Evolutionary conservation across 1,140 invertebrate species (phyloP).

Genomic region (Lethrus apterus): DNA sequence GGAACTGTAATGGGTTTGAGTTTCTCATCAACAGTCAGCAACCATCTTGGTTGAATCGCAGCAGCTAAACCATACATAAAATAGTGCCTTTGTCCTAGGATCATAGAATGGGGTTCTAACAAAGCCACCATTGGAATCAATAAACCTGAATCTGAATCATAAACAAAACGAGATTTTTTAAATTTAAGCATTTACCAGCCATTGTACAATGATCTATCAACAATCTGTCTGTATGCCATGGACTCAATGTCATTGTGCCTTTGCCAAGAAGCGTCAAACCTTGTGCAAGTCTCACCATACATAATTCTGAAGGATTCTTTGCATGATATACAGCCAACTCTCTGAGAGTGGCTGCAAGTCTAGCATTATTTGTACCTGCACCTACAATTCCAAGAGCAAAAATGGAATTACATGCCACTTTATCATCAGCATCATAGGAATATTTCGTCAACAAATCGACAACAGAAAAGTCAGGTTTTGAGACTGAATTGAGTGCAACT

Average conservation of each 20-base stretch:
- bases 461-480: conserved; percentile 70
- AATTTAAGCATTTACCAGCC: conserved; percentile 48
- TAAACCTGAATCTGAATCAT: conserved; percentile 13
- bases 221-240: conserved; percentile 70
- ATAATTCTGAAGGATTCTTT: conserved; percentile 72
- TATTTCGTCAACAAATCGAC: conserved; percentile 81
- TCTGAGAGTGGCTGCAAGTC: conserved; percentile 76
- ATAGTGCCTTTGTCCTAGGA: conserved; percentile 72
- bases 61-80: conserved; percentile 67
- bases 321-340: conserved; percentile 80
- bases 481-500: conserved; percentile 67
- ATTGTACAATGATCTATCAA: conserved; percentile 68
- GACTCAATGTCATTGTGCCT: conserved; percentile 77
- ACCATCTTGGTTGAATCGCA: conserved; percentile 79
- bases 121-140: conserved; percentile 28
- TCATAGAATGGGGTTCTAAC: conserved; percentile 41
- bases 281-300: conserved; percentile 73
- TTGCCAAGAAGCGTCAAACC: conserved; percentile 80
- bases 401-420: conserved; percentile 82
- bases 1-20: conserved; percentile 65
- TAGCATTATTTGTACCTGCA: conserved; percentile 67
- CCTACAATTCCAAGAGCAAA: conserved; percentile 80
- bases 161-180: neutral
- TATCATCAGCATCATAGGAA: conserved; percentile 78
- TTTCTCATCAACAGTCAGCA: conserved; percentile 76